These are phyloP conservation scores for Liolophura sinensis DNA, from an alignment of 1,140 invertebrate genomes.

Conservation along the genomic window DNA sequence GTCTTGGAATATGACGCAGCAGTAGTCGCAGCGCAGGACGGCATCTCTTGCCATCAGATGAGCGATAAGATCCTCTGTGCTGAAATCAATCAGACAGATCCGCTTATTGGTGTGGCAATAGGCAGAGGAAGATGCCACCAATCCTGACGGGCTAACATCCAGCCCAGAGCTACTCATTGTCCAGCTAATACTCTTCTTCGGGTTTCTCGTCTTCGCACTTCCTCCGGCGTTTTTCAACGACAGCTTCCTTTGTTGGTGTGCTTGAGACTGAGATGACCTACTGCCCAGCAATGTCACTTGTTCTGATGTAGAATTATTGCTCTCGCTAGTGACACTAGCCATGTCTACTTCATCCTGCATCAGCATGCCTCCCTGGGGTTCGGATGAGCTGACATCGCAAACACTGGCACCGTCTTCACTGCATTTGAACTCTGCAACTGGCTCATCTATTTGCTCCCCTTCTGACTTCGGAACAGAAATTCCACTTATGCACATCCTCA, in stretches of 20 bases:
- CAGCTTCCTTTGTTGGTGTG: conserved; percentile 18
- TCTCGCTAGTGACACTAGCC: conserved; percentile 22
- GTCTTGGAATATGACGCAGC: conserved; percentile 41
- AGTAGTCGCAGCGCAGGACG: conserved; percentile 39
- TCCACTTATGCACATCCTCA: conserved; percentile 3
- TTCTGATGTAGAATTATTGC: conserved; percentile 22
- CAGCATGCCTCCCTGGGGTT: conserved; percentile 4
- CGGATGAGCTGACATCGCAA: conserved; percentile 12
- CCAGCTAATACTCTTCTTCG: background rate
- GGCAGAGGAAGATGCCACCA: background rate
- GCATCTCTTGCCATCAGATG: conserved; percentile 42
- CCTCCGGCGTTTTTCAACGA: conserved; percentile 4
- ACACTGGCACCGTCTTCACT: conserved; percentile 5
- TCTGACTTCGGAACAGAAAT: background rate
- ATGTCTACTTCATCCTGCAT: conserved; percentile 8
- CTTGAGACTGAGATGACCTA: conserved; percentile 5
- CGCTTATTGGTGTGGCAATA: conserved; percentile 12
- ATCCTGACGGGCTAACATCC: background rate
- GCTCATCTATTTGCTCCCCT: background rate
- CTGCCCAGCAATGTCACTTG: background rate
- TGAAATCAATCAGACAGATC: conserved; percentile 35
- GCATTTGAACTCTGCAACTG: conserved; percentile 4
- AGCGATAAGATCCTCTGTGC: conserved; percentile 30
- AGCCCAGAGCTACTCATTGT: background rate
- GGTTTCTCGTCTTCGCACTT: conserved; percentile 4